Percentiles rank a stretch among this genome's conserved stretches.
These are phyloP conservation scores for Cervus canadensis DNA, from an alignment of 2,113 vertebrate species.

Conservation along the genomic window DNA sequence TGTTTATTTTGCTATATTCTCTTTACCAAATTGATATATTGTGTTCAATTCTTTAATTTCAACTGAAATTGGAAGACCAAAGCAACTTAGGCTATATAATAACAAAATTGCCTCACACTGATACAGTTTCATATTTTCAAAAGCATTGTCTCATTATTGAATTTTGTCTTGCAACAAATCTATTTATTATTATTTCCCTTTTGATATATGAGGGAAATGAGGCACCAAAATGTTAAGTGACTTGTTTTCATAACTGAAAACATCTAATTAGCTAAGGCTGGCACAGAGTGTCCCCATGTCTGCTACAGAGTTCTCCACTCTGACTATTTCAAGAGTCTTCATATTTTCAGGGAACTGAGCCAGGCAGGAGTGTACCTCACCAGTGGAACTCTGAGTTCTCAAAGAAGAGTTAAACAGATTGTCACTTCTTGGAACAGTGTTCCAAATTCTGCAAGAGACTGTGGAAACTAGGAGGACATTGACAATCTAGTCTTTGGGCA, in stretches of 20 bases:
- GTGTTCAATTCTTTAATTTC: constrained; percentile 60
- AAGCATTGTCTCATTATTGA: constrained; percentile 49
- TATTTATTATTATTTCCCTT: constrained; percentile 50
- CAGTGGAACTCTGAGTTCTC: background rate
- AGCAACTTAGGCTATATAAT: constrained; percentile 48
- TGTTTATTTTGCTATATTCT: constrained; percentile 20
- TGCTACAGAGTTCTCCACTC: background rate
- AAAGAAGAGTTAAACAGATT: background rate
- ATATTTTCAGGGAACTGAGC: background rate
- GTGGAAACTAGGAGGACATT: background rate
- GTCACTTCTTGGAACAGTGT: background rate
- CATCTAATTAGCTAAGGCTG: constrained; percentile 1
- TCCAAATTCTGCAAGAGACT: background rate
- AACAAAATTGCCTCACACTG: constrained; percentile 36
- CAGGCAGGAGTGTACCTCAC: background rate
- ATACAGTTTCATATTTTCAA: constrained; percentile 46
- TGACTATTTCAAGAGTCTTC: background rate
- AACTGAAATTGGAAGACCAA: constrained; percentile 57
- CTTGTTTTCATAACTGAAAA: background rate
- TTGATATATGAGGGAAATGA: constrained; percentile 32
- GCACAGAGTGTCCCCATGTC: background rate
- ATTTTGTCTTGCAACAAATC: constrained; percentile 38
- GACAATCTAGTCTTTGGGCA: background rate
- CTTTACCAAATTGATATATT: constrained; percentile 51
- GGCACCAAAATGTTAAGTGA: background rate